Percentiles rank a stretch among this genome's conserved stretches.
These are phyloP conservation scores for Aptenodytes patagonicus DNA, from an alignment of 2,113 vertebrate species.

Conservation along the genomic window DNA sequence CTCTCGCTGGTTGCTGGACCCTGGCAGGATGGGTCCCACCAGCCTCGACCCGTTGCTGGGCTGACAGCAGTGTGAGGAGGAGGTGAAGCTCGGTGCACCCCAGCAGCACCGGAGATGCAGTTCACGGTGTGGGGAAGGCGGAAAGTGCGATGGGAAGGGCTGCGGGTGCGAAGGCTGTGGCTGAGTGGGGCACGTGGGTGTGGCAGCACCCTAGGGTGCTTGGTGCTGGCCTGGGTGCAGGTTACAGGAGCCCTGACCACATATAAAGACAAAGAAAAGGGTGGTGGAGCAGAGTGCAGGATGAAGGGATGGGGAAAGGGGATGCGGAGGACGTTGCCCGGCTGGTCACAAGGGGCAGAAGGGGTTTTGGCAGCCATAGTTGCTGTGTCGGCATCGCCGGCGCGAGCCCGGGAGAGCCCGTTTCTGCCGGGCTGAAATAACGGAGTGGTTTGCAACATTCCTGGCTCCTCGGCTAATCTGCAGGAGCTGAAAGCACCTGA, in stretches of 20 bases:
- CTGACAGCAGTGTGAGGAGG: background rate
- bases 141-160: accelerated
- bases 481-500: background rate
- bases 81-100: accelerated
- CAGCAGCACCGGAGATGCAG: background rate
- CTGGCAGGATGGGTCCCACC: background rate
- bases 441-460: accelerated
- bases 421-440: background rate
- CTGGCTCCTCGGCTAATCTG: background rate
- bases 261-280: background rate
- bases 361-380: background rate
- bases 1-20: background rate
- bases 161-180: background rate
- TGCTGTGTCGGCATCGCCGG: background rate
- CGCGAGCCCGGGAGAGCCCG: background rate
- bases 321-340: accelerated
- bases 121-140: background rate
- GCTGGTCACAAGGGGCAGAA: background rate
- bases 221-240: background rate
- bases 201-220: background rate
- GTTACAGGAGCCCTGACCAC: background rate
- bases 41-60: accelerated
- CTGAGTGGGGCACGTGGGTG: accelerated
- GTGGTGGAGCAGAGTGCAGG: background rate
- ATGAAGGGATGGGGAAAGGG: background rate